These are phyloP conservation scores for Hyppa rectilinea DNA, from an alignment of 2,888 invertebrate species.

Conservation along the genomic window DNA sequence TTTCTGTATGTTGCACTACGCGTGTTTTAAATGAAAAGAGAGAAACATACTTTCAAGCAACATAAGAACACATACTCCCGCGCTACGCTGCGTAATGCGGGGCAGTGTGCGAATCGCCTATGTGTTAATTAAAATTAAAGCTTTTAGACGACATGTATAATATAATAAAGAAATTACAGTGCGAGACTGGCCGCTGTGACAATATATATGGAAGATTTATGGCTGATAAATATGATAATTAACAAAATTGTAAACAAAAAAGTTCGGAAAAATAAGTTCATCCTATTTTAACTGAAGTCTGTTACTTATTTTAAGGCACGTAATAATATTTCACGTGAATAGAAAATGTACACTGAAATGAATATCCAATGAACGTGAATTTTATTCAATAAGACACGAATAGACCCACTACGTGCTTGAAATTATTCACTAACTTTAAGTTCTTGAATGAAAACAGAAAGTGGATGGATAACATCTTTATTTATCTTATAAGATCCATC, in stretches of 20 bases:
- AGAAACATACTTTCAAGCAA: too few relatives aligned
- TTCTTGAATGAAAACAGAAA: constrained; percentile 15
- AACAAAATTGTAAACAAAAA: too few relatives aligned
- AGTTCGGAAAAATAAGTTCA: neutral
- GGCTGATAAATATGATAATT: neutral
- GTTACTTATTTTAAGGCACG: neutral
- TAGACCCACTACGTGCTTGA: constrained; percentile 24
- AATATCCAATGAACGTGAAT: constrained; percentile 11
- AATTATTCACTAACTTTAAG: constrained; percentile 35
- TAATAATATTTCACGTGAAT: constrained; percentile 7
- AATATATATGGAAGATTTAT: neutral
- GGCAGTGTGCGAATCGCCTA: too few relatives aligned
- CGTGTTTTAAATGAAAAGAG: too few relatives aligned
- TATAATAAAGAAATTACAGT: neutral
- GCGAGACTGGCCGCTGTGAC: neutral
- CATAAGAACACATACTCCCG: too few relatives aligned
- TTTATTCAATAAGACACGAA: constrained; percentile 27
- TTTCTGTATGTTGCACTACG: too few relatives aligned
- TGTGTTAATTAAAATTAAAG: neutral
- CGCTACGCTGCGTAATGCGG: too few relatives aligned
- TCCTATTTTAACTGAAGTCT: neutral
- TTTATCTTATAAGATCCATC: neutral
- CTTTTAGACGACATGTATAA: neutral
- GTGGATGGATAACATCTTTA: neutral
- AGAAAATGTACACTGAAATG: constrained; percentile 10